Conservation (phyloP, 2,797 vertebrate species). For the Graptemys geographica region DNA sequence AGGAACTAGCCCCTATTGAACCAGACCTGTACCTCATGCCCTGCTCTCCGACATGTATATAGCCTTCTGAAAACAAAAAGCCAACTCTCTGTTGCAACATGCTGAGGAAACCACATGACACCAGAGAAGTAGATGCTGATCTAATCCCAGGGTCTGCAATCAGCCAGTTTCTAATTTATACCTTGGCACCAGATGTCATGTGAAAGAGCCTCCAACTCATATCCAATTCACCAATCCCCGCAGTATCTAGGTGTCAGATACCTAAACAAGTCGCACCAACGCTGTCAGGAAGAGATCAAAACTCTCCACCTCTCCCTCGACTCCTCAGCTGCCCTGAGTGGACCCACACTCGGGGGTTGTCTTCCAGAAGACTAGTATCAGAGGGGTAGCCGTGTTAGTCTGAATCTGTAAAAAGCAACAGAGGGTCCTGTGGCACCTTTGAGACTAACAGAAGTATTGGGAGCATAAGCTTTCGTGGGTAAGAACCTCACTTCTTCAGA, state of each 20-base stretch:
- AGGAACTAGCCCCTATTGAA: background rate
- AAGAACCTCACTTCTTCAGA: too few species aligned
- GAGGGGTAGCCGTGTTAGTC: too few species aligned
- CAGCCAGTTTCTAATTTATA: slow-evolving; percentile 14
- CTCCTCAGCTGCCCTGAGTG: background rate
- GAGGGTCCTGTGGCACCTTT: too few species aligned
- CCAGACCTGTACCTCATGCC: background rate
- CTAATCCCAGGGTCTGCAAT: background rate
- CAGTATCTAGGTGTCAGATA: background rate
- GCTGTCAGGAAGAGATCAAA: background rate
- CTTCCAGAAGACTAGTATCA: background rate
- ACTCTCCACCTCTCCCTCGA: background rate
- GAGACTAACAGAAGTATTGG: too few species aligned
- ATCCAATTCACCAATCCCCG: background rate
- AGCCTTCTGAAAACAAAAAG: background rate
- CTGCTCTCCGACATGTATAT: too few species aligned
- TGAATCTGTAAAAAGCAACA: too few species aligned
- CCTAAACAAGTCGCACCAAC: background rate
- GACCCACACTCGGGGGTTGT: background rate
- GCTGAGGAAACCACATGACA: background rate
- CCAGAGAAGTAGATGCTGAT: background rate
- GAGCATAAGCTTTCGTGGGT: too few species aligned
- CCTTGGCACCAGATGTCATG: background rate
- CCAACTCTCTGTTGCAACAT: background rate
- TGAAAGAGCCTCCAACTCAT: background rate